Percentiles rank a stretch among this genome's conserved stretches.
Conservation (phyloP, 2,888 invertebrate species). For the Mongoloraphidia duomilia region DNA sequence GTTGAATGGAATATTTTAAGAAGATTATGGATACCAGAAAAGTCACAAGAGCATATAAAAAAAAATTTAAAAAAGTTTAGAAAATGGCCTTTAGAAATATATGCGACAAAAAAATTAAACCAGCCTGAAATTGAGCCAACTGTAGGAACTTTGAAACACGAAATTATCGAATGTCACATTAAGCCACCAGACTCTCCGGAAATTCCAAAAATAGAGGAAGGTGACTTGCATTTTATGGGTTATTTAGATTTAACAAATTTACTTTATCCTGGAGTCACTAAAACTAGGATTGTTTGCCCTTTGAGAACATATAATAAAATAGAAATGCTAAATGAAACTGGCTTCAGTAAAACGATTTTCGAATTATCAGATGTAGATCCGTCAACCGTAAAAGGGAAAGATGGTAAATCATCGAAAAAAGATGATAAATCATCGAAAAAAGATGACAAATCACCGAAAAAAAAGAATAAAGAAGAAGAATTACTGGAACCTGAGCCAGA, state of each 20-base stretch:
- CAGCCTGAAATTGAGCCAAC: background rate
- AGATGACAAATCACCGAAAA: slow-evolving; percentile 2
- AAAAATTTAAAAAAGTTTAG: slow-evolving; percentile 20
- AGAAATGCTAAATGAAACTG: slow-evolving; percentile 22
- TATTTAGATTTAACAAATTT: slow-evolving; percentile 23
- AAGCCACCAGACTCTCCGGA: too few species aligned
- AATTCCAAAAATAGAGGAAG: slow-evolving; percentile 13
- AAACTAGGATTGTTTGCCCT: slow-evolving; percentile 21
- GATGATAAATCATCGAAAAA: background rate
- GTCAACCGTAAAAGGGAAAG: slow-evolving; percentile 1
- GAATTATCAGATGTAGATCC: slow-evolving; percentile 17
- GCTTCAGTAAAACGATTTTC: slow-evolving; percentile 24
- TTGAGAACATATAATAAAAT: slow-evolving; percentile 21
- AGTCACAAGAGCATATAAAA: slow-evolving; percentile 16
- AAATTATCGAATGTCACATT: background rate
- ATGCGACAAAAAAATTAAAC: slow-evolving; percentile 13
- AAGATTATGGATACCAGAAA: slow-evolving; percentile 19
- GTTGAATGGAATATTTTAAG: slow-evolving; percentile 25
- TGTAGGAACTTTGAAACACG: too few species aligned
- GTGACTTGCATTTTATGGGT: slow-evolving; percentile 25
- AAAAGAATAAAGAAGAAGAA: slow-evolving; percentile 4
- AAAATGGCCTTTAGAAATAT: slow-evolving; percentile 24
- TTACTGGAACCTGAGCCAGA: background rate
- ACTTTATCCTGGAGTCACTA: slow-evolving; percentile 26
- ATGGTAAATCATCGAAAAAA: background rate